Evolutionary conservation across 2,797 vertebrate species (phyloP), one percentile per base, ranked within the genome.

Genomic region (Rousettus madagascariensis): DNA sequence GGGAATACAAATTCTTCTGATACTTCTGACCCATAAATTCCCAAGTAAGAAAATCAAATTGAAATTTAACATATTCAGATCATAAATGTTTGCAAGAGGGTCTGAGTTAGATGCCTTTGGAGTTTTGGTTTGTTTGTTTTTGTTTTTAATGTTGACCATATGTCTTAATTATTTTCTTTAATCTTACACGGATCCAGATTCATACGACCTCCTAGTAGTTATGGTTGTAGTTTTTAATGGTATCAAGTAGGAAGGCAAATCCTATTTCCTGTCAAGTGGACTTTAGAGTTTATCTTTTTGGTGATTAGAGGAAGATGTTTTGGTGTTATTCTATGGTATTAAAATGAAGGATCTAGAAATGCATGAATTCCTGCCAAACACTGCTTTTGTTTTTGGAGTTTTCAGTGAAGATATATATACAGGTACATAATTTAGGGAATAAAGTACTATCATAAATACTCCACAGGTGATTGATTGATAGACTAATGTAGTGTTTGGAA

Each of bases 141-240:
- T 55, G 30, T 72, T 74, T 86, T 87, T 71, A 86, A 82, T 38
- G n/a, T 69, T 26, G 80, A 5, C 17, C 33, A 20, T 11, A 46
- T 30, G 10, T 68, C 65, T 75, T 89, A 20, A 49, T 90, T 46
- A 49, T 93, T 95, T 90, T 91, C 57, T 91, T 69, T 63, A n/a
- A 28, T 91, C 36, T 68, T 89, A 30, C 0, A 7, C 86, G 65
- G 41, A 65, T 46, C 30, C 61, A 63, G 53, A 80, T 84, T 33
- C n/a, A 26, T 28, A 10, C 59, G 68, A 46, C 11, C 22, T 80
- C 24, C 33, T 59, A 36, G 19, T 43, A 65, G 46, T 72, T 16
- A 41, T 5, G 41, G 6, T 36, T 61, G 15, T 46, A 6, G 8
- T 53, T 55, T 89, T 90, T 90, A 86, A 71, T 90, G 41, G 36